Evolutionary conservation across 2,113 vertebrate genomes (phyloP), one percentile per base, ranked within the genome.

Genomic region (Sinocyclocheilus grahami): DNA sequence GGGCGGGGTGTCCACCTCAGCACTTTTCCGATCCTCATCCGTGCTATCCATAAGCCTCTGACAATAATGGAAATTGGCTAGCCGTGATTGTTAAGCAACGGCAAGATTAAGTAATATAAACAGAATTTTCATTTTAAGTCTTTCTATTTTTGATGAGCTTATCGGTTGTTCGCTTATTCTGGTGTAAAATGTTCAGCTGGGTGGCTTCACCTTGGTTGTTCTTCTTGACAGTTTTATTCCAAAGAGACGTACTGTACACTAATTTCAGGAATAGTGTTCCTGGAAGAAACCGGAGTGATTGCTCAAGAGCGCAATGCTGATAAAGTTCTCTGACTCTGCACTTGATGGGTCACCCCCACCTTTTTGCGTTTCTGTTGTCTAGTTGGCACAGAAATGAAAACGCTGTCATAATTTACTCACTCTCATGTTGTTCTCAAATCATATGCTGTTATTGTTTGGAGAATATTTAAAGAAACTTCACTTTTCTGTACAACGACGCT

Each of bases 1-100:
- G 37, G 65, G 53, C 92, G 93, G 88, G 95, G 93, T 97, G 94
- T 93, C 92, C 84, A 93, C 93, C 93, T 94, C 93, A 94, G 94
- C 95, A 94, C 90, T 95, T 95, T 95, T 93, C 93, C 93, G 94
- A 95, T 94, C 93, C 92, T 88, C 86, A 86, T 90, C 92, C 90
- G 86, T 79, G 77, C 77, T 27, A 27, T 27, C 27, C 27, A 27
- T 95, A 95, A 95, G 93, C 91, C 91, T 92, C 88, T 78, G 9
- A 82, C 93, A 92, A 92, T 92, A 94, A 94, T 93, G 93, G 92
- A 91, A 90, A 92, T 93, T 88, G 88, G 90, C 91, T 84, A n/a
- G 89, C 91, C 92, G 92, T 92, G 93, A 94, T 93, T 92, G 90
- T 94, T 92, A 89, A 88, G 92, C 93, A 94, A 93, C 89, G 91